Evolutionary conservation across 2,113 vertebrate species (phyloP), one percentile per base, ranked within the genome.

Genomic region (Sorex araneus): DNA sequence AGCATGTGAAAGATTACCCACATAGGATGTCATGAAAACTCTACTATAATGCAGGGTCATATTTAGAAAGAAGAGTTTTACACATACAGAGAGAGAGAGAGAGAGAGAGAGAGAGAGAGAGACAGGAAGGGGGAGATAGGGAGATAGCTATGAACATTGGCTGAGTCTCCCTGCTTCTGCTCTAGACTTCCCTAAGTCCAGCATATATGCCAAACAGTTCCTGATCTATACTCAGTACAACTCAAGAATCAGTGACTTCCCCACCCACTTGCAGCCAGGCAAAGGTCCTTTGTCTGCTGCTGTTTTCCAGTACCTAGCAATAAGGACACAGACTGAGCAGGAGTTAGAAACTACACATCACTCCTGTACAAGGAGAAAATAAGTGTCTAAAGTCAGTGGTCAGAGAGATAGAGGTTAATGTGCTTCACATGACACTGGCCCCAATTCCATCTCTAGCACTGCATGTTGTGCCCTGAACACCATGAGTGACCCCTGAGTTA

Each of bases 1-100:
- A 95, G 90, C 93, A 87, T 78, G 86, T 64, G 92, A 95, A 95
- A 90, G 96, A 96, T 95, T 92, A 93, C 67, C 36, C 70, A 13
- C 3, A 0, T 40, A 94, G 50, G 81, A 87, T 78, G 83, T 95
- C 77, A 89, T 43, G 36, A 94, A 96, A 80, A 95, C 34, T 85
- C 70, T 32, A 18, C 80, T 57, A 63, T 80, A 84, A 85, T 77
- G 36, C 71, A 94, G 57, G 94, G 83, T 71, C 94, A 85, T 66
- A 94, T 80, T 93, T 73, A 66, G 28, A 84, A 95, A 81, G 43
- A 81, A 97, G 66, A 32, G 54, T 43, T 85, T 87, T 16, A 60
- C 19, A 60, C 57, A 60, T 19, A 60, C 57, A 60, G 15, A 40
- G 40, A 40, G 40, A 40, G 40, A 40, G 40, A 40, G 40, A 40